phyloP scores from a whole-genome alignment of 2,113 vertebrate genomes.

The Equus quagga region DNA sequence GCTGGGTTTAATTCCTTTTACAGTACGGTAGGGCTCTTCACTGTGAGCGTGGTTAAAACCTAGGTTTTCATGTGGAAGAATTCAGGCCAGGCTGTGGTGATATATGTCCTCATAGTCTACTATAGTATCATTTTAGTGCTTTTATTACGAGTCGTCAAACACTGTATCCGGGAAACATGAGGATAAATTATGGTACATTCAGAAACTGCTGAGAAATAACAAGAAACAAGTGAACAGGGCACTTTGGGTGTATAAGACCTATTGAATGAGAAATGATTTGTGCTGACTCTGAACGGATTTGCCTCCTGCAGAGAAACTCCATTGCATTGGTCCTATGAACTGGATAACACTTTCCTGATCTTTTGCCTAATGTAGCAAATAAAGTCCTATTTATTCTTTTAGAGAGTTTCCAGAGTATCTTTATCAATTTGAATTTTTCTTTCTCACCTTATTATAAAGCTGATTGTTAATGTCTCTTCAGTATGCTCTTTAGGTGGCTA shows the following conservation, averaged over 20 bases:
- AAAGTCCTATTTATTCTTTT: slow-evolving; percentile 33
- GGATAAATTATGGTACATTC: slow-evolving; percentile 66
- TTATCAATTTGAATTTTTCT: slow-evolving; percentile 39
- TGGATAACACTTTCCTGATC: background rate
- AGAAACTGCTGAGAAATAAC: slow-evolving; percentile 68
- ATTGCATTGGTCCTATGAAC: slow-evolving; percentile 12
- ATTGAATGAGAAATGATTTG: background rate
- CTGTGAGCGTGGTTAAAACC: background rate
- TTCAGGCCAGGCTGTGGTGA: background rate
- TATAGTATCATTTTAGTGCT: background rate
- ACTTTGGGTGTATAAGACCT: slow-evolving; percentile 39
- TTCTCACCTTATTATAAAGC: background rate
- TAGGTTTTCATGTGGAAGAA: background rate
- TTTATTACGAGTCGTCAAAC: slow-evolving; percentile 54
- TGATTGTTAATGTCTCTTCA: slow-evolving; percentile 43
- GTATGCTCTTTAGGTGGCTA: background rate
- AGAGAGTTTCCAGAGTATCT: background rate
- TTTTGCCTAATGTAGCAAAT: background rate
- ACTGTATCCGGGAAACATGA: slow-evolving; percentile 66
- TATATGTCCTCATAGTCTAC: background rate
- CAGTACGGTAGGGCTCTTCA: background rate
- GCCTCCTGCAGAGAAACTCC: background rate
- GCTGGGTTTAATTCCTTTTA: background rate
- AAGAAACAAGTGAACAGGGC: slow-evolving; percentile 20
- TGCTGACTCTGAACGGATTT: background rate